Percentiles rank a stretch among this genome's conserved stretches.
Conservation (phyloP, 2,113 vertebrate genomes). For the Callorhinus ursinus region DNA sequence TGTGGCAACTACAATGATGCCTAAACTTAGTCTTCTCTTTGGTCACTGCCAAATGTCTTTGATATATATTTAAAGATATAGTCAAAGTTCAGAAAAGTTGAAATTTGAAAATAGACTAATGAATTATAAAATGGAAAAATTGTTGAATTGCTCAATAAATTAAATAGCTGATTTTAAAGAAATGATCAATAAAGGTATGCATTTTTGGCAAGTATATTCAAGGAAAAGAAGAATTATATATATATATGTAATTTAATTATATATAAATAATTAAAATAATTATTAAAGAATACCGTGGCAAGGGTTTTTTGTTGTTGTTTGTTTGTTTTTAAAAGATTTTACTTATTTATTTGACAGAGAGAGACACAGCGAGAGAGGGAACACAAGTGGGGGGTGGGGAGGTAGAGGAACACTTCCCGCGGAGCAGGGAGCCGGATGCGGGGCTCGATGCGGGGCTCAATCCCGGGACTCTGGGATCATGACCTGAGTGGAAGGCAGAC, state of each 20-base stretch:
- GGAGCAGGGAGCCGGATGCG: too few species aligned
- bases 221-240: constrained; percentile 2
- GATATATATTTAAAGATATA: not conserved
- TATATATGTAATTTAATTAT: not conserved
- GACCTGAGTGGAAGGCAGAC: too few species aligned
- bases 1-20: not conserved
- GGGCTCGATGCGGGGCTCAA: too few species aligned
- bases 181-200: not conserved
- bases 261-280: not conserved
- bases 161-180: constrained; percentile 26
- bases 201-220: not conserved
- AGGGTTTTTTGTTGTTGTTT: not conserved
- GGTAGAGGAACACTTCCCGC: too few species aligned
- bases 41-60: not conserved
- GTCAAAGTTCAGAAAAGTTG: constrained; percentile 23
- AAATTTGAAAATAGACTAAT: not conserved
- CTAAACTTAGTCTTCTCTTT: not conserved
- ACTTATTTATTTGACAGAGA: too few species aligned
- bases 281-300: not conserved
- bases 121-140: constrained; percentile 25
- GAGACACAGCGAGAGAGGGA: too few species aligned
- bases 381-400: too few species aligned
- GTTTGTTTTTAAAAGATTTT: not conserved
- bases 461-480: too few species aligned
- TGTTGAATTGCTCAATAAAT: not conserved